Conservation (phyloP, 2,113 vertebrate species). For the Asarcornis scutulata region DNA sequence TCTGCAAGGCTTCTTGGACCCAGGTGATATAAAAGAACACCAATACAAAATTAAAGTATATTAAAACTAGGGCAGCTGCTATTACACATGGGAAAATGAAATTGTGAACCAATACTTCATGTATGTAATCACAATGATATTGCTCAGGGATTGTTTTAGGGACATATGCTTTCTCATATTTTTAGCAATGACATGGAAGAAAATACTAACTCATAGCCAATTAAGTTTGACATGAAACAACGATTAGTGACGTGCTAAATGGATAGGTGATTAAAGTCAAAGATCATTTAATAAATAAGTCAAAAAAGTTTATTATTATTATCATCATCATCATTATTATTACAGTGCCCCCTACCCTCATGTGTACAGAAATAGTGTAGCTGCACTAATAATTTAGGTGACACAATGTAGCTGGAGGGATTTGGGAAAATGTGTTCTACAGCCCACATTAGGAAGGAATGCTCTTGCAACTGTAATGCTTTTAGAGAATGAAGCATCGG, state of each 20-base stretch:
- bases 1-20: neutral
- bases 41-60: neutral
- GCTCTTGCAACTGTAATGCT: neutral
- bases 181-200: neutral
- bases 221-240: neutral
- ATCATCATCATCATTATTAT: too few species aligned
- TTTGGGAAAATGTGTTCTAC: neutral
- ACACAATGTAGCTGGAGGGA: neutral
- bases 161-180: neutral
- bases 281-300: neutral
- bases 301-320: neutral
- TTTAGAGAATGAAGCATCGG: neutral
- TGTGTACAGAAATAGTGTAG: accelerated
- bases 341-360: accelerated
- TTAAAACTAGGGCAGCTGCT: neutral
- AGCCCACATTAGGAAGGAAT: neutral
- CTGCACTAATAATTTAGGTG: neutral
- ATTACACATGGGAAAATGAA: neutral
- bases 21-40: neutral
- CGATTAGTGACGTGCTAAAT: neutral
- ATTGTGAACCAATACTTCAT: neutral
- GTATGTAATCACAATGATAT: neutral
- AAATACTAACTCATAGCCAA: neutral
- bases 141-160: neutral
- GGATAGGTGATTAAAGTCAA: neutral